A percentile compares a stretch with the other conserved stretches of the same genome.
These are phyloP conservation scores for Phortica magna DNA, from an alignment of 2,888 invertebrate genomes.

Conservation along the genomic window DNA sequence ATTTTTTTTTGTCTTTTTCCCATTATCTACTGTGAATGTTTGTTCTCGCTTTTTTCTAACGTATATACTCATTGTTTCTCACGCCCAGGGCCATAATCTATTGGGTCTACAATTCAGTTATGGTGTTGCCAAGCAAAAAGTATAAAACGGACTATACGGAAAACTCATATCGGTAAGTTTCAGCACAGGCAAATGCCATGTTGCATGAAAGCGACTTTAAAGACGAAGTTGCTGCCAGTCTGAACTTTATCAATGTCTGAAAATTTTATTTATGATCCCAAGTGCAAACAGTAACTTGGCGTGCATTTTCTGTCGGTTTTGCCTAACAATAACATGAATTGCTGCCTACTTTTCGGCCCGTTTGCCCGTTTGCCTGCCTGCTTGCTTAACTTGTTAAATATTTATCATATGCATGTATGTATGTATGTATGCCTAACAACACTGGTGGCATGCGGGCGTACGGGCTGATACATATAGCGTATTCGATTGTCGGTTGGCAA, in stretches of 20 bases:
- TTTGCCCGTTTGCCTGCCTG: neutral
- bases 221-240: neutral
- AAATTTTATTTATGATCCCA: constrained; percentile 20
- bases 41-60: neutral
- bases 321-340: constrained; percentile 13
- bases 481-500: constrained; percentile 2
- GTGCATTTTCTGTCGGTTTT: neutral
- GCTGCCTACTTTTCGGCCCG: neutral
- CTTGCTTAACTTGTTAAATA: constrained; percentile 22
- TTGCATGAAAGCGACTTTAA: too few relatives aligned
- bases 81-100: constrained; percentile 88
- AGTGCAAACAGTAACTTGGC: neutral
- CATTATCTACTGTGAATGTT: neutral
- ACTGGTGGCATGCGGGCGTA: neutral
- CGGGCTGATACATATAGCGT: neutral
- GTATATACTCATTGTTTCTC: constrained; percentile 9
- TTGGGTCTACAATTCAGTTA: constrained; percentile 93
- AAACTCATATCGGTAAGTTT: constrained; percentile 86
- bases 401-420: constrained; percentile 24
- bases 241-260: neutral
- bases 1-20: neutral
- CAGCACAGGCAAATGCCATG: neutral
- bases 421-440: constrained; percentile 18
- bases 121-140: constrained; percentile 93
- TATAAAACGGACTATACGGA: constrained; percentile 90